Evolutionary conservation across 92 coral and sea anemone genomes (phyloP).

Genomic region (Micromussa lordhowensis): DNA sequence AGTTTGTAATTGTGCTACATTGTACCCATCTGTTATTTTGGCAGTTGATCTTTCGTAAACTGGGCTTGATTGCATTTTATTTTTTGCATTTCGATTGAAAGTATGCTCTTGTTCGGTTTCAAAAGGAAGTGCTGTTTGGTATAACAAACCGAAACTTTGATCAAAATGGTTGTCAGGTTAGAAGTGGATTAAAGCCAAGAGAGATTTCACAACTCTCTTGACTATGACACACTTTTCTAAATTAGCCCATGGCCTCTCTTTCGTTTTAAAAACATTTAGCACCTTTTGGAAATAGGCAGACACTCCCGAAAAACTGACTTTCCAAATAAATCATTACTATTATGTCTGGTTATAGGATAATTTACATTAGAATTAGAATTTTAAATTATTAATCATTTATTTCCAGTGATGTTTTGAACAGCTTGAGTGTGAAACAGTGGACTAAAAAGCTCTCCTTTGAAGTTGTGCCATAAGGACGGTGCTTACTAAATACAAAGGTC

Average conservation of each 20-base stretch:
- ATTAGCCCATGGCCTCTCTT: not conserved
- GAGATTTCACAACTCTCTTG: not conserved
- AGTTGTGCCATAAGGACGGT: not conserved
- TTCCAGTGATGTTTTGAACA: not conserved
- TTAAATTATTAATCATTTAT: constrained; percentile 7
- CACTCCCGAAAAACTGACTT: not conserved
- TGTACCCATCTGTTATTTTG: not conserved
- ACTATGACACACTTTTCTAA: not conserved
- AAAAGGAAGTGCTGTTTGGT: not conserved
- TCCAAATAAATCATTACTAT: not conserved
- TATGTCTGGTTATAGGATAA: not conserved
- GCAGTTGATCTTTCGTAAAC: not conserved
- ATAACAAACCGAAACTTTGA: not conserved
- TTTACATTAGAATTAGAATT: not conserved
- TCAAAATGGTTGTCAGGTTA: not conserved
- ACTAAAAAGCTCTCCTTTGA: not conserved
- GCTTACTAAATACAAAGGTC: no score
- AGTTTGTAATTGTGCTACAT: not conserved
- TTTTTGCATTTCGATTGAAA: not conserved
- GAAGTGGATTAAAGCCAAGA: not conserved
- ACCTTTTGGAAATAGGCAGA: not conserved
- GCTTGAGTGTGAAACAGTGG: no score
- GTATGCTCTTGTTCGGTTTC: not conserved
- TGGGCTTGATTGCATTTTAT: not conserved
- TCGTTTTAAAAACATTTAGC: not conserved